Base-by-base conservation (phyloP, 2,888 invertebrate species). In the Amblyteles armatorius region DNA sequence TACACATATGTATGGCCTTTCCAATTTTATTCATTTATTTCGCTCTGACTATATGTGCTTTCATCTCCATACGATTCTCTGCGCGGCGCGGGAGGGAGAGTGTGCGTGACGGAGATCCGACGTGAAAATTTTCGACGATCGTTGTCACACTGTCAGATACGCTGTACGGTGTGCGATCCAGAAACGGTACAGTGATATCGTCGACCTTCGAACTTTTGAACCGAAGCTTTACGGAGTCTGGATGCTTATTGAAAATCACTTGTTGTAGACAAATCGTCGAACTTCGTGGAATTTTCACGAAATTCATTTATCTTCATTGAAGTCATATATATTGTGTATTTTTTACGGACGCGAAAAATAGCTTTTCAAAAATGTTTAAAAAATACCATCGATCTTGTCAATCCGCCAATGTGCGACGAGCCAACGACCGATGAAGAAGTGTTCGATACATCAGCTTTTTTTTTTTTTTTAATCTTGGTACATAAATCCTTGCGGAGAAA, bases 21-120 rank as follows among this genome's bases (percentile, higher is more conserved):
- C 73, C 29, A 29, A 65, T 76, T 33, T 76, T 67, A 76, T 76
- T 76, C 76, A 76, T 76, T 76, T 52, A 67, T 76, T 76, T 76
- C 67, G 52, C 65, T 65, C 36, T 26, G 36, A 16, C 50, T 52
- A 52, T 33, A 26, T 29, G 60, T 60, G 60, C 26, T 26, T 29
- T 60, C 60, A 60, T 55, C 55, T 22, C 26, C 26, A 29, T 60
- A 60, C 60, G 60, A 26, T 60, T 29, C 13, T 29, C 26, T 4
- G 2, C n/a, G 3, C 11, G 16, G 0, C 60, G 22, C 60, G 60
- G 13, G 29, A 60, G 4, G 11, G 29, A 29, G 60, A 29, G 60
- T 26, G 60, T 4, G 60, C 26, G 50, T 36, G 50, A 65, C 65
- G 33, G 33, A 76, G 65, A 76, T 65, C 50, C 52, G 63, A 65